phyloP scores from a whole-genome alignment of 2,888 invertebrate species.

The Agonopterix arenella region DNA sequence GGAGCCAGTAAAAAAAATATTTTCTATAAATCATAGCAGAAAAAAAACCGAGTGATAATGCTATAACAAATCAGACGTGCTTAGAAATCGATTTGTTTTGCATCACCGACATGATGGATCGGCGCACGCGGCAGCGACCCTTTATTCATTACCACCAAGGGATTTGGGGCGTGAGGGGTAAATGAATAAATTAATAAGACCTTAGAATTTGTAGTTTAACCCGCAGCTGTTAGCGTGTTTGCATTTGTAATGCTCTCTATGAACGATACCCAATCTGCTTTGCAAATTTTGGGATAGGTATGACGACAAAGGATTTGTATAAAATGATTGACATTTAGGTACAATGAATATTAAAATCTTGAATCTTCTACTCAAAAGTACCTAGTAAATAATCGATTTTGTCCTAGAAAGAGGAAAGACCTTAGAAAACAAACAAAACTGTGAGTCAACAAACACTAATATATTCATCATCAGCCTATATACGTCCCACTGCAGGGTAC shows the following conservation, averaged over 20 bases:
- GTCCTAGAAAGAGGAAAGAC: no score
- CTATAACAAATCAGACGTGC: conserved; percentile 43
- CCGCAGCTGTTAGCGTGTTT: conserved; percentile 57
- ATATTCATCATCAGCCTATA: no score
- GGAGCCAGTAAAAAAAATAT: no score
- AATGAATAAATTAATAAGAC: conserved; percentile 65
- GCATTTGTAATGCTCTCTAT: conserved; percentile 28
- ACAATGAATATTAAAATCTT: no score
- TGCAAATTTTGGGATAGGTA: conserved; percentile 3
- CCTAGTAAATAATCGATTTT: no score
- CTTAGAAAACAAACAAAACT: no score
- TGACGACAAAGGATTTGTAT: no score
- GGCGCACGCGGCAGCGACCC: conserved; percentile 37
- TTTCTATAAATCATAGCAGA: no score
- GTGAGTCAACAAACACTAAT: no score
- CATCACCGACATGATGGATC: conserved; percentile 54
- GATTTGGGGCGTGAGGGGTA: conserved; percentile 72
- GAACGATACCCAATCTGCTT: conserved; percentile 6
- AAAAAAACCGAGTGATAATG: conserved; percentile 19
- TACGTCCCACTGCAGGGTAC: no score
- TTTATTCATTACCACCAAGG: conserved; percentile 27
- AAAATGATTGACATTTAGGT: no score
- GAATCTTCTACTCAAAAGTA: no score
- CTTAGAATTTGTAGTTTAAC: conserved; percentile 38
- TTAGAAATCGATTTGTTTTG: conserved; percentile 63